Conservation (phyloP, 1,140 invertebrate genomes). For the Hermatobates lingyangjiaoensis region DNA sequence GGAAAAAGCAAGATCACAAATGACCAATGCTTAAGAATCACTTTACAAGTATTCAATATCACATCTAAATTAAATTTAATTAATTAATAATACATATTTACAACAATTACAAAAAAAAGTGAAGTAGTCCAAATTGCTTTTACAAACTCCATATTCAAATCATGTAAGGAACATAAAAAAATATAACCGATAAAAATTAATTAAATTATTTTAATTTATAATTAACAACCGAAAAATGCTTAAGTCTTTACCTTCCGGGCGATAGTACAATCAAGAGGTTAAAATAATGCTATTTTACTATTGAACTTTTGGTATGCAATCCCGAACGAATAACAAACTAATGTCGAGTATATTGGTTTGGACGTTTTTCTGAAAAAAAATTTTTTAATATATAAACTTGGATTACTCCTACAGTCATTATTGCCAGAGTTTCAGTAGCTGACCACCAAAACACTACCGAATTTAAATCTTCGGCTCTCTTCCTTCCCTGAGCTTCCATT, state of each 20-base stretch:
- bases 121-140: background rate
- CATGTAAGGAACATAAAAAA: background rate
- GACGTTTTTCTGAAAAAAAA: conserved; percentile 80
- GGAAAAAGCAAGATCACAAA: too few relatives aligned
- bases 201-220: background rate
- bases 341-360: conserved; percentile 16
- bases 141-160: background rate
- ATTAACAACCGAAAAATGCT: background rate
- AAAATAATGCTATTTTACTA: background rate
- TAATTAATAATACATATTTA: background rate
- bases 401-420: conserved; percentile 63
- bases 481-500: conserved; percentile 80
- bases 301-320: background rate
- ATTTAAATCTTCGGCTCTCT: conserved; percentile 89
- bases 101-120: background rate
- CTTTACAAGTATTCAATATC: background rate
- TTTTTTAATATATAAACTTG: conserved; percentile 86
- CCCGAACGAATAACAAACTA: background rate
- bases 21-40: background rate
- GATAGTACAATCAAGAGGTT: background rate
- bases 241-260: background rate
- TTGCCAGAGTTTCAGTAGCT: conserved; percentile 63
- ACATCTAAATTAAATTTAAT: background rate
- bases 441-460: conserved; percentile 87
- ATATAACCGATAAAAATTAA: background rate